A percentile compares a stretch with the other conserved stretches of the same genome.
Evolutionary conservation across 2,888 invertebrate genomes (phyloP).

Genomic region (Latrodectus hesperus): DNA sequence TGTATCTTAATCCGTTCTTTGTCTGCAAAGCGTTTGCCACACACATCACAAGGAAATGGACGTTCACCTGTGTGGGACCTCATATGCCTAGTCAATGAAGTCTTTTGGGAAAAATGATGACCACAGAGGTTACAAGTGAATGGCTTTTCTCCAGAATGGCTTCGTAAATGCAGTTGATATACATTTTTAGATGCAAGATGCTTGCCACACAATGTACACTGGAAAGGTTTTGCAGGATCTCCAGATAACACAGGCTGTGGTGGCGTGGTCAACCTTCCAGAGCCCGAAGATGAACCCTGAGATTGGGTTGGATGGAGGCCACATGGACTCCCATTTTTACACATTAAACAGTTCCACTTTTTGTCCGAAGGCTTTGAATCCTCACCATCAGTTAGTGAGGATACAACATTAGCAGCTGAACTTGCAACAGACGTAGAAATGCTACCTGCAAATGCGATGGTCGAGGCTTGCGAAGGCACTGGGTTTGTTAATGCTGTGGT

Average conservation of each 20-base stretch:
- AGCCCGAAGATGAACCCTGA: conserved; percentile 35
- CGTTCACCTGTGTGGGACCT: conserved; percentile 75
- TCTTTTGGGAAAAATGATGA: conserved; percentile 85
- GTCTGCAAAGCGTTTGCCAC: conserved; percentile 71
- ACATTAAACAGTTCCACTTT: conserved; percentile 65
- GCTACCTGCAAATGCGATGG: conserved; percentile 59
- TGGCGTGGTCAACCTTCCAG: conserved; percentile 17
- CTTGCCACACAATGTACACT: conserved; percentile 71
- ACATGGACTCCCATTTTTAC: conserved; percentile 69
- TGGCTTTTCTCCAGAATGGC: conserved; percentile 84
- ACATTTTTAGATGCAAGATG: conserved; percentile 71
- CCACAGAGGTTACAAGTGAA: conserved; percentile 83
- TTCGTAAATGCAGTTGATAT: conserved; percentile 79
- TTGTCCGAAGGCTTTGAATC: conserved; percentile 43
- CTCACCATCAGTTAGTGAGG: conserved; percentile 23
- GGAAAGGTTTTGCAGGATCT: conserved; percentile 71
- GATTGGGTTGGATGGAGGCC: conserved; percentile 66
- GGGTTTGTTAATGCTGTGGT: conserved; percentile 46
- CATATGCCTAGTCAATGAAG: conserved; percentile 84
- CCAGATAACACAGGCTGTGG: conserved; percentile 70
- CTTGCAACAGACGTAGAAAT: conserved; percentile 28
- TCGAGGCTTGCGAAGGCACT: conserved; percentile 68
- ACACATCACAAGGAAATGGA: conserved; percentile 72
- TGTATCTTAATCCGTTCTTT: conserved; percentile 72
- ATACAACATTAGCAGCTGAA: conserved; percentile 19